Conservation (phyloP, 2,888 invertebrate species). For the Dolichomitus sp. region DNA sequence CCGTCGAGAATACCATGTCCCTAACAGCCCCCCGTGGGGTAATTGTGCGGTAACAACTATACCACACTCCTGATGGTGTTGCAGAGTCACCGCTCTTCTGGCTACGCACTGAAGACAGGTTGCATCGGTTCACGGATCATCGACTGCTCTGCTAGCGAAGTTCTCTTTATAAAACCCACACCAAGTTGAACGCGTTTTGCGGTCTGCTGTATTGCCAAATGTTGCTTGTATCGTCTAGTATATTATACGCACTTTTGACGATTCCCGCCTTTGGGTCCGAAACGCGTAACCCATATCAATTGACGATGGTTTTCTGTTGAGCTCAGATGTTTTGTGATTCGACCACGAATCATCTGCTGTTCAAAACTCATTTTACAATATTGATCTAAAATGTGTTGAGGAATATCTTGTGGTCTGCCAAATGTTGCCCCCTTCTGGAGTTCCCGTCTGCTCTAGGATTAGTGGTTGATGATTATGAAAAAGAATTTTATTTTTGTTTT, state of each 20-base stretch:
- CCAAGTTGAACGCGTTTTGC: conserved; percentile 45
- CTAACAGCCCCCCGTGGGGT: conserved; percentile 78
- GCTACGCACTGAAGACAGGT: conserved; percentile 70
- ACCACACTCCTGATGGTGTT: not conserved
- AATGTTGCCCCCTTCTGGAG: conserved; percentile 20
- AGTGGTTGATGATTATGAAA: no score
- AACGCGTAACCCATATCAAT: conserved; percentile 27
- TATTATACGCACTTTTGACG: conserved; percentile 10
- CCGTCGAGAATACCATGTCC: conserved; percentile 50
- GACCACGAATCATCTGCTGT: conserved; percentile 50
- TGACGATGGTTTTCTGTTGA: conserved; percentile 25
- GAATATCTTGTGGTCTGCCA: conserved; percentile 33
- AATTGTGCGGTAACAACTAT: conserved; percentile 75
- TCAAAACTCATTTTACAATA: conserved; percentile 7
- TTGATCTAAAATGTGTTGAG: not conserved
- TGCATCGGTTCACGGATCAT: conserved; percentile 75
- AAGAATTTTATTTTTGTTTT: no score
- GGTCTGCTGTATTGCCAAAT: conserved; percentile 65
- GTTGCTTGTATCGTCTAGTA: conserved; percentile 35
- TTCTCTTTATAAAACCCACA: conserved; percentile 28
- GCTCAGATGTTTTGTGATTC: conserved; percentile 10
- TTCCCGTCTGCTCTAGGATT: not conserved
- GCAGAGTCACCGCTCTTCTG: conserved; percentile 46
- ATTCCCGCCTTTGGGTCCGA: conserved; percentile 23
- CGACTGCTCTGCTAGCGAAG: conserved; percentile 60